These are phyloP conservation scores for Beris morrisii DNA, from an alignment of 2,888 invertebrate genomes.

Conservation along the genomic window DNA sequence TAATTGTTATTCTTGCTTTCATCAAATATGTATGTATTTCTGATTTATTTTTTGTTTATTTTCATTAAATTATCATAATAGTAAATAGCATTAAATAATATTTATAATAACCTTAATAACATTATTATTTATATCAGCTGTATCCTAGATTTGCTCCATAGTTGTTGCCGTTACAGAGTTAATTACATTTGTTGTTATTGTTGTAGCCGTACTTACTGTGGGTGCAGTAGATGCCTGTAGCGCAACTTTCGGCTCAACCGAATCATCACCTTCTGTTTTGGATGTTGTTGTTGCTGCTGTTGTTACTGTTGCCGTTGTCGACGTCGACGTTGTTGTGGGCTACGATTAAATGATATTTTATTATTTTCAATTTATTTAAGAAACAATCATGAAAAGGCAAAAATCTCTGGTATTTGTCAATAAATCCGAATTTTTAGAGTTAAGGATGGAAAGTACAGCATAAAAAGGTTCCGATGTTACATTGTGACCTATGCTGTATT, in stretches of 20 bases:
- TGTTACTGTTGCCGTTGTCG: slow-evolving; percentile 46
- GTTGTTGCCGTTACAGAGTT: slow-evolving; percentile 37
- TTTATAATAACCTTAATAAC: slow-evolving; percentile 39
- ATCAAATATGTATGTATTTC: slow-evolving; percentile 14
- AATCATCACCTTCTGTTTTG: slow-evolving; percentile 10
- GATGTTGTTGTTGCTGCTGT: slow-evolving; percentile 42
- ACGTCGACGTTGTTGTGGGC: slow-evolving; percentile 25
- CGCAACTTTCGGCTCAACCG: slow-evolving; percentile 18
- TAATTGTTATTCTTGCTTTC: slow-evolving; percentile 21
- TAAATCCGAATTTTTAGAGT: too few relatives aligned
- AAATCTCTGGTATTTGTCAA: too few relatives aligned
- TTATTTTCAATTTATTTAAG: slow-evolving; percentile 16
- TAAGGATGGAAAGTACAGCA: too few relatives aligned
- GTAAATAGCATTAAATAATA: slow-evolving; percentile 38
- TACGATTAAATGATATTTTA: slow-evolving; percentile 35
- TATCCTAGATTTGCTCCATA: slow-evolving; percentile 41
- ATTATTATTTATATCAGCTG: slow-evolving; percentile 40
- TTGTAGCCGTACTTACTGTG: slow-evolving; percentile 37
- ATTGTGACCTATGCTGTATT: too few relatives aligned
- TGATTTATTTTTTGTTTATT: slow-evolving; percentile 28
- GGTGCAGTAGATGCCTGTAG: slow-evolving; percentile 17
- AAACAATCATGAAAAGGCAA: too few relatives aligned
- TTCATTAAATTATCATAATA: slow-evolving; percentile 37
- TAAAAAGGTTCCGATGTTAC: too few relatives aligned
- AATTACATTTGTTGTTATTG: slow-evolving; percentile 41